Conservation (phyloP, 2,888 invertebrate genomes). For the Cetonia aurata region DNA sequence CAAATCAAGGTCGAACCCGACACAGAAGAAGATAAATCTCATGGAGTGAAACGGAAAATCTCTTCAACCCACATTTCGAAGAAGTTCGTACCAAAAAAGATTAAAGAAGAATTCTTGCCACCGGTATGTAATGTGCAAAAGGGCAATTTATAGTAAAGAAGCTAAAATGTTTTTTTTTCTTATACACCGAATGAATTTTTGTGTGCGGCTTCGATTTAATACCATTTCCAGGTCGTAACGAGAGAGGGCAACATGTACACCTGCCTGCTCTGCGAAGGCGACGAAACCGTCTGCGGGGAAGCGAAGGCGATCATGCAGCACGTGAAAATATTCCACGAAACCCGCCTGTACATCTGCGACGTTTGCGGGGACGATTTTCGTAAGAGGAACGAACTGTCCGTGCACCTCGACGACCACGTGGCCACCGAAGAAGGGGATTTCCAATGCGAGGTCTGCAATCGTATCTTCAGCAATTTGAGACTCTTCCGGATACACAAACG, state of each 20-base stretch:
- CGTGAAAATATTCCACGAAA: constrained; percentile 72
- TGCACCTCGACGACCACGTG: constrained; percentile 75
- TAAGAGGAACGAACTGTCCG: constrained; percentile 73
- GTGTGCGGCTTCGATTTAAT: background rate
- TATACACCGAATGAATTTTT: too few species aligned
- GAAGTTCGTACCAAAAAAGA: constrained; percentile 49
- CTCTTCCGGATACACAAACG: constrained; percentile 74
- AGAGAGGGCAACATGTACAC: constrained; percentile 68
- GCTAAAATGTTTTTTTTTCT: too few species aligned
- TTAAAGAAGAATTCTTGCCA: constrained; percentile 56
- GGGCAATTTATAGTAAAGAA: too few species aligned
- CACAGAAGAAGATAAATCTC: constrained; percentile 57
- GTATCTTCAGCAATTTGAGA: constrained; percentile 73
- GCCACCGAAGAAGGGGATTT: constrained; percentile 74
- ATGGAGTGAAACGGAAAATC: constrained; percentile 59
- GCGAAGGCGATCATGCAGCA: constrained; percentile 74
- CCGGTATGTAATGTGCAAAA: constrained; percentile 51
- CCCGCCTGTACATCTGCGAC: constrained; percentile 78
- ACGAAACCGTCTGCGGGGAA: constrained; percentile 67
- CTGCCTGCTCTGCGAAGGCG: constrained; percentile 69
- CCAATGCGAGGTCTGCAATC: constrained; percentile 74
- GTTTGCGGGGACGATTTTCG: constrained; percentile 76
- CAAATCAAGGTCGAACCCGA: constrained; percentile 58
- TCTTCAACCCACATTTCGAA: constrained; percentile 38
- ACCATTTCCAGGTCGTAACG: constrained; percentile 52